Evolutionary conservation across 1,140 invertebrate genomes (phyloP).

Genomic region (Copidosoma floridanum): DNA sequence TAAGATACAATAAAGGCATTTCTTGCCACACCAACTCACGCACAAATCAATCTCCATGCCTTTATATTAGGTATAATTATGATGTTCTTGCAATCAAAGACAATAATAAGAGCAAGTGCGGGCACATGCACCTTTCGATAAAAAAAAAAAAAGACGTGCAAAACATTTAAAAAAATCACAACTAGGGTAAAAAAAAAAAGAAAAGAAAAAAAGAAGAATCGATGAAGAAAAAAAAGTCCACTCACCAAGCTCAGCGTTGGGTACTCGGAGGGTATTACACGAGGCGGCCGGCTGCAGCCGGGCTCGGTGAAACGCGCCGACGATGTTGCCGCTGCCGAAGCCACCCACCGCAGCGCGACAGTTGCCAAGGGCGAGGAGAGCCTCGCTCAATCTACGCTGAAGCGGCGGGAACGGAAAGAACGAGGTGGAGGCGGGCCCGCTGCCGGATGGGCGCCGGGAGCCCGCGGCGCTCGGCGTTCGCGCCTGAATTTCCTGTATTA

Average conservation of each 20-base stretch:
- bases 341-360: constrained; percentile 32
- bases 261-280: constrained; percentile 54
- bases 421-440: constrained; percentile 41
- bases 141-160: too few species aligned
- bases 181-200: too few species aligned
- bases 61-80: too few species aligned
- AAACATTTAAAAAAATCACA: too few species aligned
- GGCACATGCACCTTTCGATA: too few species aligned
- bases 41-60: too few species aligned
- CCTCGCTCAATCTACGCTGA: constrained; percentile 66
- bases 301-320: constrained; percentile 38
- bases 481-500: constrained; percentile 72
- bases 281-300: constrained; percentile 48
- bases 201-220: too few species aligned
- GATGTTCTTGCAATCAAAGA: too few species aligned
- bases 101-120: too few species aligned
- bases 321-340: constrained; percentile 43
- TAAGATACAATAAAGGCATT: too few species aligned
- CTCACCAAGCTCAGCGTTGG: constrained; percentile 49
- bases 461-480: constrained; percentile 74
- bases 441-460: constrained; percentile 69
- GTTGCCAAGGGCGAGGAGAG: constrained; percentile 55
- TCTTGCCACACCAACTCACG: too few species aligned
- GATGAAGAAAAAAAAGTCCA: not conserved
- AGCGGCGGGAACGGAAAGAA: constrained; percentile 63